Percentiles rank a stretch among this genome's conserved stretches.
Conservation (phyloP, 1,140 invertebrate genomes). For the Drosophila busckii region DNA sequence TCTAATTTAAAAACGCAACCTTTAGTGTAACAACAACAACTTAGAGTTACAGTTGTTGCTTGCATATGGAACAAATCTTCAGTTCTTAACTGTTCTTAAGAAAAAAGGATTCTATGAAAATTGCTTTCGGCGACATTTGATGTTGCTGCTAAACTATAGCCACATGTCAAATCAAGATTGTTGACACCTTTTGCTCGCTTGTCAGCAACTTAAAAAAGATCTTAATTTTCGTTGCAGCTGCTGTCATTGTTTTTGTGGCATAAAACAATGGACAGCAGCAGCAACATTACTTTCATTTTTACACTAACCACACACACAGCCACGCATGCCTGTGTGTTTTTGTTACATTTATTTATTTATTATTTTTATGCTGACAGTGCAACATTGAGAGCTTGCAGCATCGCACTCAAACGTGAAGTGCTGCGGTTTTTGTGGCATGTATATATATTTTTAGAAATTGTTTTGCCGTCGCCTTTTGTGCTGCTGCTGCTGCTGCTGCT, state of each 20-base stretch:
- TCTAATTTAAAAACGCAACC: too few species aligned
- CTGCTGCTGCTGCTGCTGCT: constrained; percentile 21
- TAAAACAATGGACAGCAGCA: constrained; percentile 64
- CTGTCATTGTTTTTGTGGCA: constrained; percentile 27
- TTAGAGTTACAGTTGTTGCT: too few species aligned
- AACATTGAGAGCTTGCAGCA: constrained; percentile 29
- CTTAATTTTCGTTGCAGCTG: too few species aligned
- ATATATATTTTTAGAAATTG: constrained; percentile 73
- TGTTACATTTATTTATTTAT: constrained; percentile 70
- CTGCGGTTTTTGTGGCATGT: constrained; percentile 62
- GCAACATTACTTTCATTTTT: constrained; percentile 70
- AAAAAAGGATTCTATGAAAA: too few species aligned
- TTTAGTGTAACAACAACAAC: too few species aligned
- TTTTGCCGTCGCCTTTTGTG: constrained; percentile 57
- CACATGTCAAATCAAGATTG: too few species aligned
- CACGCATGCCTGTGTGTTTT: constrained; percentile 23
- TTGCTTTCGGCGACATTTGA: too few species aligned
- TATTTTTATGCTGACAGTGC: constrained; percentile 37
- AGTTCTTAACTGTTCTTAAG: too few species aligned
- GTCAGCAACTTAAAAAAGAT: too few species aligned
- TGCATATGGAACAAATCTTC: too few species aligned
- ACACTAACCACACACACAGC: constrained; percentile 11
- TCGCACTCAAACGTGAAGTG: constrained; percentile 67
- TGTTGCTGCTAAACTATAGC: too few species aligned
- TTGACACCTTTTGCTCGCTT: too few species aligned